Base-by-base conservation (phyloP, 2,888 invertebrate species). In the Ceraclea dissimilis region DNA sequence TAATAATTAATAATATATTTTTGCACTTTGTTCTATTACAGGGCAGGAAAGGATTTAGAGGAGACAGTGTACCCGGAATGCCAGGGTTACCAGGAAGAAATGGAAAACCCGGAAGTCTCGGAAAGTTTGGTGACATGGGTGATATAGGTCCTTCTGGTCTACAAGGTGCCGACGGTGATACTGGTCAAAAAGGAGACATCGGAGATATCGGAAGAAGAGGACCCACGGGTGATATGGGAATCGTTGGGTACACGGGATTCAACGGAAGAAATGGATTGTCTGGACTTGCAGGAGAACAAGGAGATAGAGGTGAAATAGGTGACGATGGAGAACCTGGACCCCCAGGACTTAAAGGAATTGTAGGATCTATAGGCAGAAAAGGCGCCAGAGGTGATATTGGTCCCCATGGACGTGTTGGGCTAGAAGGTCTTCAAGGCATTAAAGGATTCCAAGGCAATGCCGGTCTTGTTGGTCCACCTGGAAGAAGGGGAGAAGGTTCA, bases 401-500 rank as follows among this genome's bases (percentile, higher is more conserved):
- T 22, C 63, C 66, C 46, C 13, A 2, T 20, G 60, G 58, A 8
- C 31, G 39, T 18, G 18, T 43, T 5, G 58, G 58, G 16, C 43
- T 49, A 26, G 70, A 80, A 71, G 84, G 83, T 52, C 63, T 60
- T 16, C 65, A 67, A 65, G 85, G 84, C 5, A 67, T 68, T 0
- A 78, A 74, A 66, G 88, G 88, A 10, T 68, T 66, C 20, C 66
- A 63, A 47, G 87, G 87, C 19, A 67, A 64, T 54, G 60, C 65
- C 17, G 83, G 82, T 48, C 68, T 70, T 17, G 65, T 65, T 55
- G 83, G 81, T 50, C 63, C 67, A 10, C 73, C 70, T 2, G 88
- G 90, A 51, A 60, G 67, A 1, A 73, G 71, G 63, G 88, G 89
- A 59, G 81, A 83, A n/a, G 71, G 77, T 49, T 75, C 84, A 1